A percentile compares a stretch with the other conserved stretches of the same genome.
These are phyloP conservation scores for Polydrusus cervinus DNA, from an alignment of 2,888 invertebrate species.

Conservation along the genomic window DNA sequence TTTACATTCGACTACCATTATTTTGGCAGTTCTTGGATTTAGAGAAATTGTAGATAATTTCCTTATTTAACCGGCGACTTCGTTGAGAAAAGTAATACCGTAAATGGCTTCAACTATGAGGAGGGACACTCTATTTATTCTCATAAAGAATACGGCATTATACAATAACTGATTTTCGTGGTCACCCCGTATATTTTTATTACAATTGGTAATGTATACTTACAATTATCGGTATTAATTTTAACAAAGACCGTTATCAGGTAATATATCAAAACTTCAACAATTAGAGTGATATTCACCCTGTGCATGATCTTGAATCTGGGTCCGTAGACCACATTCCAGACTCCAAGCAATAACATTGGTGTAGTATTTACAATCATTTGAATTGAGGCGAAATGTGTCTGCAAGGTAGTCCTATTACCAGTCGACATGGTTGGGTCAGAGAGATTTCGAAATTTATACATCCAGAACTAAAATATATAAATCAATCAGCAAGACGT, in stretches of 20 bases:
- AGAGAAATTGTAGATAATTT: too few species aligned
- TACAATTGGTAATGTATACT: slow-evolving; percentile 28
- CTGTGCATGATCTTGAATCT: slow-evolving; percentile 51
- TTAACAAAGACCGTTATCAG: slow-evolving; percentile 53
- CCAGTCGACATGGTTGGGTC: slow-evolving; percentile 44
- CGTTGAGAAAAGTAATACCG: too few species aligned
- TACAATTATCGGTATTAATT: slow-evolving; percentile 55
- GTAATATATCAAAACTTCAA: slow-evolving; percentile 52
- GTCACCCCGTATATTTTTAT: too few species aligned
- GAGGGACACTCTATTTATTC: too few species aligned
- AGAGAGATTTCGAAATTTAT: slow-evolving; percentile 55
- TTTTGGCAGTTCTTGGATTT: too few species aligned
- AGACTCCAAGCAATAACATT: slow-evolving; percentile 51
- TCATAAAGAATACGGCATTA: too few species aligned
- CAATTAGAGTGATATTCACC: slow-evolving; percentile 45
- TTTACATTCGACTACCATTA: too few species aligned
- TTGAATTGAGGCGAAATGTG: slow-evolving; percentile 55
- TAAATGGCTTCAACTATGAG: too few species aligned
- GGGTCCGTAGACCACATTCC: slow-evolving; percentile 52
- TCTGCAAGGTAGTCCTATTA: slow-evolving; percentile 51
- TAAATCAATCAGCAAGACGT: too few species aligned
- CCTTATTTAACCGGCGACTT: too few species aligned
- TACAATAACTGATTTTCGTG: too few species aligned
- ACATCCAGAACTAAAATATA: slow-evolving; percentile 57
- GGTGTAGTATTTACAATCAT: slow-evolving; percentile 53